Conservation (phyloP, 1,140 invertebrate species). For the Hycleus cichorii region DNA sequence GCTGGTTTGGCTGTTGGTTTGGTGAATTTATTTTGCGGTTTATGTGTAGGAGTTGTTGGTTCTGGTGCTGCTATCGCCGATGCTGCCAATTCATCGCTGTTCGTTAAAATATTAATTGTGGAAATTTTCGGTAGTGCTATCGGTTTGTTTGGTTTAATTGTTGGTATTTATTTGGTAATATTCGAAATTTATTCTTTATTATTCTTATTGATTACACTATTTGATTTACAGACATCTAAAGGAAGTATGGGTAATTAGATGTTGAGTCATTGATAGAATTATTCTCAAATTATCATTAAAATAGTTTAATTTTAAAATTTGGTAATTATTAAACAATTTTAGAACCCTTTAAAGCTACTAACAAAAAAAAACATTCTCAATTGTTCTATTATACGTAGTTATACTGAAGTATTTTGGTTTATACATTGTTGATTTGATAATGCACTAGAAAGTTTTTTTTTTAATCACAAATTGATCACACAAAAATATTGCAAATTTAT, state of each 20-base stretch:
- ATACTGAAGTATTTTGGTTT: too few species aligned
- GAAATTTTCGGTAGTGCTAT: constrained; percentile 93
- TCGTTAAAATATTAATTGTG: constrained; percentile 87
- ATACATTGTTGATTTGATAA: too few species aligned
- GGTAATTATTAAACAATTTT: too few species aligned
- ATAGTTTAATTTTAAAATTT: too few species aligned
- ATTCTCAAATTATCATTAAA: too few species aligned
- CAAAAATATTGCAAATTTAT: too few species aligned
- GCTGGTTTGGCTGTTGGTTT: constrained; percentile 78
- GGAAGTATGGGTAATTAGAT: constrained; percentile 21
- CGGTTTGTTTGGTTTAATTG: constrained; percentile 86
- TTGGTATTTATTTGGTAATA: constrained; percentile 69
- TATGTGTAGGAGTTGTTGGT: constrained; percentile 81
- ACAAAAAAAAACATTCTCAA: too few species aligned
- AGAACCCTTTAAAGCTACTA: too few species aligned
- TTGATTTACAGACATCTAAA: constrained; percentile 28
- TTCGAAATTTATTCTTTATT: neutral
- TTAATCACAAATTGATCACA: too few species aligned
- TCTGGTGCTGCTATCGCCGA: constrained; percentile 85
- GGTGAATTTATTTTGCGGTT: constrained; percentile 80
- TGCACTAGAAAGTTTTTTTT: too few species aligned
- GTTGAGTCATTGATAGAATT: too few species aligned
- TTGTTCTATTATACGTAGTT: too few species aligned
- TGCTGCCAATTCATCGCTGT: constrained; percentile 79
- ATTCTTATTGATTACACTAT: constrained; percentile 2